Base-by-base conservation (phyloP, 2,797 vertebrate species). In the Epinephelus awoara region DNA sequence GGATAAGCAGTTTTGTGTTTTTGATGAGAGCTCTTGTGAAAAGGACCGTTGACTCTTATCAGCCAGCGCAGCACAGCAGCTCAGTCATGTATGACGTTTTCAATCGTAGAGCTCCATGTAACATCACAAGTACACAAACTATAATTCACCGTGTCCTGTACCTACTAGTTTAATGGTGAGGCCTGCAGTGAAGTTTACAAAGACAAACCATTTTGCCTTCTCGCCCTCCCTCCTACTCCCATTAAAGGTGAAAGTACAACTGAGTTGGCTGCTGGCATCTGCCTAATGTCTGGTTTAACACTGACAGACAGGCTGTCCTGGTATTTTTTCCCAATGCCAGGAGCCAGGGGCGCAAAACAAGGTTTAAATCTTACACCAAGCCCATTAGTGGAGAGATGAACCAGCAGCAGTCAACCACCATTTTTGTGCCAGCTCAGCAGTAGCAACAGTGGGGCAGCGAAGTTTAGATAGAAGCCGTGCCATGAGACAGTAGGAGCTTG, bases 361-460 rank as follows among this genome's bases (percentile, higher is more conserved):
- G 85, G 76, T 89, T 79, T 79, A 72, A 90, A 88, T 84, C 56
- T 64, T 77, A 57, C 85, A 66, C 57, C 75, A 1, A 64, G 85
- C 88, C 90, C 88, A 88, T 92, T 89, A 91, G 83, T 83, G 52
- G 38, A 72, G 72, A 84, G 77, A 73, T 40, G 14, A 82, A 85
- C 51, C 80, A 83, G 85, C 83, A 65, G 88, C 72, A 62, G 85
- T 79, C 47, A 6, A 75, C 65, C 51, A 62, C 47, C 47, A 7
- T 42, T 85, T 83, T 54, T 14, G 58, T 84, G 91, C 89, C 91
- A 91, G 72, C 87, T 88, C 89, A 79, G 90, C 80, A 63, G 83
- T 14, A 17, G 75, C 52, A 72, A 11, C 85, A 79, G 83, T 18
- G 62, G 83, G 85, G 70, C 4, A n/a, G 67, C 68, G 14, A 77